Evolutionary conservation across 2,113 vertebrate genomes (phyloP), one percentile per base, ranked within the genome.

Genomic region (Corythoichthys intestinalis): DNA sequence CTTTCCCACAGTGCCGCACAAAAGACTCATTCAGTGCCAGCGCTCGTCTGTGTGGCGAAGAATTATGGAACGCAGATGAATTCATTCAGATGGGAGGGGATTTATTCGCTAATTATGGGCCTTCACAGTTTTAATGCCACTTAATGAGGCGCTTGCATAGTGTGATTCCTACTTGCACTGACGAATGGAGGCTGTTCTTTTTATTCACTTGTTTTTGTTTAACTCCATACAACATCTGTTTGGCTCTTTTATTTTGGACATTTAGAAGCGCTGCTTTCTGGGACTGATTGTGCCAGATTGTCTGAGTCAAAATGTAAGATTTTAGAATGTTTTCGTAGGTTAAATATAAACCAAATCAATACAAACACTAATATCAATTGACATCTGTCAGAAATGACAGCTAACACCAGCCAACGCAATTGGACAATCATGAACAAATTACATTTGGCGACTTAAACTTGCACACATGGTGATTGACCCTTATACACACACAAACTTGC

Each of bases 21-120:
- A 91, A 91, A 89, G 87, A 79, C 73, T 80, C 86, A 90, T 93
- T 91, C 85, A 88, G 72, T 63, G 69, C 84, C 81, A 83, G 81
- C 83, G 81, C 85, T 76, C 80, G 81, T 75, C 78, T 73, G 70
- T 77, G 86, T 76, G 70, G 82, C 68, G 70, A 84, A 85, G 88
- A 87, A 89, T 88, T 91, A 88, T 83, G 82, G 79, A 80, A 85
- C 57, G 71, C 84, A 83, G 73, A 88, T 85, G 80, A 89, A 89
- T 88, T 76, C 79, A 88, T 90, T 89, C 76, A 86, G 82, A 77
- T 77, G 67, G 78, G 56, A 73, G 72, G 88, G 86, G 89, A 91
- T 92, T 90, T 89, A 92, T 90, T 89, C 65, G 88, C 88, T 91
- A 91, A 90, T 90, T 87, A 91, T 91, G 87, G 87, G 88, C 88